A percentile compares a stretch with the other conserved stretches of the same genome.
Conservation (phyloP, 2,888 invertebrate species). For the Rhogogaster chlorosoma region DNA sequence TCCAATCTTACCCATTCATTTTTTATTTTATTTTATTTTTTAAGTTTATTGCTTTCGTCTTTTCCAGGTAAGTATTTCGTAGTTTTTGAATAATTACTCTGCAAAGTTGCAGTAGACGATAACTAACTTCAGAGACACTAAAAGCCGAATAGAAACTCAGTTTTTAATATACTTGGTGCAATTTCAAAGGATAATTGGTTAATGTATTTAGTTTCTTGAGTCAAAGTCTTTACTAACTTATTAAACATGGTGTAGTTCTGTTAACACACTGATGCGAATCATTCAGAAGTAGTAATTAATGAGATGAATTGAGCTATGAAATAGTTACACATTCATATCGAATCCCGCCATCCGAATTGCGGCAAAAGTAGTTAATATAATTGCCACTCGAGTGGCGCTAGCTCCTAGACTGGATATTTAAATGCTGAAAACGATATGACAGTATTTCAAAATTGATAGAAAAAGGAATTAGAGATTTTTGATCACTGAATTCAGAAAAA, state of each 20-base stretch:
- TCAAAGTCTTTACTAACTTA: background rate
- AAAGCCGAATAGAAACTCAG: background rate
- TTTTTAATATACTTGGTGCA: background rate
- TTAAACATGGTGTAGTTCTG: background rate
- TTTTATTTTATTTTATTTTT: background rate
- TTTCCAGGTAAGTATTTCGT: no score
- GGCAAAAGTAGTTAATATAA: conserved; percentile 8
- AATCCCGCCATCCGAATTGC: background rate
- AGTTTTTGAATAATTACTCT: no score
- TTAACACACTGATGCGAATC: background rate
- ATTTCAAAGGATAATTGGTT: no score
- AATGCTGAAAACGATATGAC: background rate
- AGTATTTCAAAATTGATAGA: background rate
- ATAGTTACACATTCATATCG: background rate
- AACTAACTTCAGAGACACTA: background rate
- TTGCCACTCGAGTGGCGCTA: background rate
- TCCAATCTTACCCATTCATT: background rate
- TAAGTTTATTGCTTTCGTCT: no score
- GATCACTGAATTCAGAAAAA: background rate
- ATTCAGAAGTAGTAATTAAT: background rate
- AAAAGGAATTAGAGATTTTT: background rate
- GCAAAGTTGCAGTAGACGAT: background rate
- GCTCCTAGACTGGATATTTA: background rate
- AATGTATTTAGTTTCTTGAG: no score
- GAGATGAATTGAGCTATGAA: background rate